Evolutionary conservation across 2,797 vertebrate genomes (phyloP).

Genomic region (Sparidentex hasta): DNA sequence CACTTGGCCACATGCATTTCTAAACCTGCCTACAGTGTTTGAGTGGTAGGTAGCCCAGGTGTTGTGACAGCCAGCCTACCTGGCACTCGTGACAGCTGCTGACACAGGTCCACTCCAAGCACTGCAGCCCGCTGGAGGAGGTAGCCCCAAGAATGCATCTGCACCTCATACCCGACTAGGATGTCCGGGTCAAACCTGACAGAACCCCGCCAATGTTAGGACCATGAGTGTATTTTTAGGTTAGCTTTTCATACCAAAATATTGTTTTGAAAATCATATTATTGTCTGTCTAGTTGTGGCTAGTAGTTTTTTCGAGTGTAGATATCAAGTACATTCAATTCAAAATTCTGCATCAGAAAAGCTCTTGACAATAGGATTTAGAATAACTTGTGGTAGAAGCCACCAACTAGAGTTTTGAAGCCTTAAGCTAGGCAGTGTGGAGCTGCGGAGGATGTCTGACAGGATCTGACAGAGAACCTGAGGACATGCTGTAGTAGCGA

Average conservation of each 20-base stretch:
- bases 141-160: slow-evolving; percentile 99
- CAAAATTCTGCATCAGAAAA: neutral
- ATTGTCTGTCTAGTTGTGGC: neutral
- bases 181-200: slow-evolving; percentile 97
- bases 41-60: neutral
- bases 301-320: neutral
- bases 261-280: too few relatives aligned
- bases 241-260: neutral
- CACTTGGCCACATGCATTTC: too few relatives aligned
- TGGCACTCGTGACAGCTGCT: slow-evolving; percentile 95
- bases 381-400: too few relatives aligned
- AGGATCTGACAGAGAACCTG: too few relatives aligned
- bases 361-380: too few relatives aligned
- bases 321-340: neutral
- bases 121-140: slow-evolving; percentile 94
- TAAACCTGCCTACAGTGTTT: too few relatives aligned
- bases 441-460: too few relatives aligned
- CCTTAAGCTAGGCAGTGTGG: too few relatives aligned
- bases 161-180: slow-evolving; percentile 96
- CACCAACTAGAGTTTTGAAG: too few relatives aligned
- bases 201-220: slow-evolving; percentile 2
- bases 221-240: neutral
- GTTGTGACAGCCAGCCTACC: slow-evolving; percentile 79
- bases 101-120: slow-evolving; percentile 91
- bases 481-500: too few relatives aligned